A percentile compares a stretch with the other conserved stretches of the same genome.
These are phyloP conservation scores for Drosophila persimilis DNA, from an alignment of 1,140 invertebrate genomes.

Conservation along the genomic window DNA sequence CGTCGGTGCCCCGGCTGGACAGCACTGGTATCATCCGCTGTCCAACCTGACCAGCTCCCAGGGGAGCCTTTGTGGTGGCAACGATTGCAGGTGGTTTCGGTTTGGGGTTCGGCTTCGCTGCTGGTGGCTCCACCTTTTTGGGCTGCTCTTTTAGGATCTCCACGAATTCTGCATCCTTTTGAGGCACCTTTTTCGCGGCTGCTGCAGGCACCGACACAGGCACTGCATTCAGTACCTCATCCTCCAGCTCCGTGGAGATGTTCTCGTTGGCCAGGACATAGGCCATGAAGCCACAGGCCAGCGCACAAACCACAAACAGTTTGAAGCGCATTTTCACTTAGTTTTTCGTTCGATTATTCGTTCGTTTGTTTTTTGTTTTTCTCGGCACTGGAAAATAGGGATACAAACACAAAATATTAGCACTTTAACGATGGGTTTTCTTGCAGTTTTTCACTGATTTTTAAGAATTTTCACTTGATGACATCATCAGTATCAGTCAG, in stretches of 20 bases:
- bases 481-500: constrained; percentile 54
- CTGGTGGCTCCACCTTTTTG: constrained; percentile 29
- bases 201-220: constrained; percentile 34
- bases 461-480: constrained; percentile 62
- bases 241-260: constrained; percentile 70
- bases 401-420: constrained; percentile 28
- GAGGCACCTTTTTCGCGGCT: background rate
- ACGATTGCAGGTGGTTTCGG: constrained; percentile 14
- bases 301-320: constrained; percentile 74
- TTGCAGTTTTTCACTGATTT: constrained; percentile 21
- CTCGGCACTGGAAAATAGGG: constrained; percentile 35
- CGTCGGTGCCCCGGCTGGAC: constrained; percentile 65
- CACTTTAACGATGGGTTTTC: background rate
- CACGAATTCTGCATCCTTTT: constrained; percentile 11
- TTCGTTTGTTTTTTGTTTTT: constrained; percentile 51
- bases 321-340: constrained; percentile 77
- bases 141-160: constrained; percentile 24
- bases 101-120: constrained; percentile 8
- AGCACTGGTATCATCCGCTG: constrained; percentile 43
- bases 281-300: constrained; percentile 76
- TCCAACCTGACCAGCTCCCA: background rate
- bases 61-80: constrained; percentile 10
- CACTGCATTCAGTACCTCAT: constrained; percentile 58
- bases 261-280: constrained; percentile 78
- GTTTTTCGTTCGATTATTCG: constrained; percentile 38